Evolutionary conservation across 2,113 vertebrate species (phyloP).

Genomic region (Thinocorus orbignyianus): DNA sequence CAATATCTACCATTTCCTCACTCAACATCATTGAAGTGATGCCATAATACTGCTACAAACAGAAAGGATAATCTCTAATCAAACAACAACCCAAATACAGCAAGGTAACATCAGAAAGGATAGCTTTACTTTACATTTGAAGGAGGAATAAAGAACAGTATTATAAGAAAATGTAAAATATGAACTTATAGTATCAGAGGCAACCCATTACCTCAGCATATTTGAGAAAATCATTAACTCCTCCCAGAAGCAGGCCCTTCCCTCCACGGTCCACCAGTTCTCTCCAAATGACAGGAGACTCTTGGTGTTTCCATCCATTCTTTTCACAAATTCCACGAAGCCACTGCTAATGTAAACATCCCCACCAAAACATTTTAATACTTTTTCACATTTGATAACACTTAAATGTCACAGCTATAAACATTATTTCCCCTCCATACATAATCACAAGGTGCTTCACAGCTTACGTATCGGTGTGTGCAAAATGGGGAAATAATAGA

Average conservation of each 20-base stretch:
- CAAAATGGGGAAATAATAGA: background rate
- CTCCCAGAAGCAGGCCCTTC: constrained; percentile 87
- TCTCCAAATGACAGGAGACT: constrained; percentile 91
- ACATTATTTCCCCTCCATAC: background rate
- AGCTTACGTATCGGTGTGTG: background rate
- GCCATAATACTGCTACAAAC: constrained; percentile 83
- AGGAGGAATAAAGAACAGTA: background rate
- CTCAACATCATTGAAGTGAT: constrained; percentile 79
- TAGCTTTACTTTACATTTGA: background rate
- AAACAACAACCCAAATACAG: background rate
- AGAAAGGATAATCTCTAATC: background rate
- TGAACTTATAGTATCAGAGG: background rate
- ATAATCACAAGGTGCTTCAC: background rate
- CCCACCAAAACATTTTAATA: background rate
- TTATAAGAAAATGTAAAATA: background rate
- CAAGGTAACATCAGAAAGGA: background rate
- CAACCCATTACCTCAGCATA: constrained; percentile 82
- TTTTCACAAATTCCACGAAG: constrained; percentile 76
- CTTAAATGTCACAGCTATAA: background rate
- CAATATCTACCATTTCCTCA: constrained; percentile 79
- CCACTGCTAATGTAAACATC: constrained; percentile 80
- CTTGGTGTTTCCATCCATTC: constrained; percentile 84
- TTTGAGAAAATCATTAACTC: constrained; percentile 87
- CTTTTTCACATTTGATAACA: background rate
- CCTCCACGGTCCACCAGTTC: constrained; percentile 88